Evolutionary conservation across 2,888 invertebrate genomes (phyloP).

Genomic region (Ashinkailepas kermadecensis): DNA sequence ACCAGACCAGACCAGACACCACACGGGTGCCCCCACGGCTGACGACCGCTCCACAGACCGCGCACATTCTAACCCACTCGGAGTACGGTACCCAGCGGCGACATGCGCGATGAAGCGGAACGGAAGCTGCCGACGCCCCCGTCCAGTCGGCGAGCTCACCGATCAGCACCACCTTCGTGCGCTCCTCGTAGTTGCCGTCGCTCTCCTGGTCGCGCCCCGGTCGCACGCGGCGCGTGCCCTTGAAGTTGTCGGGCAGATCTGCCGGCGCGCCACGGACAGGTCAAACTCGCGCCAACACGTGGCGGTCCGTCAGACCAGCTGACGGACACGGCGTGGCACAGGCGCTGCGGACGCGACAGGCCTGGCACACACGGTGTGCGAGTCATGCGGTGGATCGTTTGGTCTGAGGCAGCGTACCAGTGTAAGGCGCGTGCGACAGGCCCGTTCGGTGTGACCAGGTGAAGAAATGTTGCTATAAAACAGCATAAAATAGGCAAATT

Average conservation of each 20-base stretch:
- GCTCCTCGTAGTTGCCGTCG: conserved; percentile 3
- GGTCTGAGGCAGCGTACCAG: no score
- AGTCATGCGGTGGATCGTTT: no score
- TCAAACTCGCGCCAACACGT: neutral
- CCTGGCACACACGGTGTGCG: neutral
- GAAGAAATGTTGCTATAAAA: no score
- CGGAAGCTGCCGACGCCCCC: neutral
- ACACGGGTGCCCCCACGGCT: neutral
- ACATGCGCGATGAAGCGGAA: neutral
- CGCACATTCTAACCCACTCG: no score
- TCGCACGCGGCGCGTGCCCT: conserved; percentile 1
- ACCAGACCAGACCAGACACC: neutral
- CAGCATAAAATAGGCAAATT: no score
- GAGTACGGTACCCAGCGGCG: neutral
- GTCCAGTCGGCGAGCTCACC: neutral
- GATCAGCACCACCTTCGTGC: conserved; percentile 9
- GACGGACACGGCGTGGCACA: neutral
- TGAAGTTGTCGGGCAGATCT: neutral
- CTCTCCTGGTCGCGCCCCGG: neutral
- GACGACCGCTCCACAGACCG: no score
- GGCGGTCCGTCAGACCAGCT: neutral
- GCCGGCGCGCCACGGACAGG: neutral
- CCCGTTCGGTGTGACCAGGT: no score
- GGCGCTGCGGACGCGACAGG: no score
- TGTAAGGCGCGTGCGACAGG: no score